Percentiles rank a stretch among this genome's conserved stretches.
phyloP scores from a whole-genome alignment of 2,888 invertebrate genomes.

The Temnothorax rugatulus region DNA sequence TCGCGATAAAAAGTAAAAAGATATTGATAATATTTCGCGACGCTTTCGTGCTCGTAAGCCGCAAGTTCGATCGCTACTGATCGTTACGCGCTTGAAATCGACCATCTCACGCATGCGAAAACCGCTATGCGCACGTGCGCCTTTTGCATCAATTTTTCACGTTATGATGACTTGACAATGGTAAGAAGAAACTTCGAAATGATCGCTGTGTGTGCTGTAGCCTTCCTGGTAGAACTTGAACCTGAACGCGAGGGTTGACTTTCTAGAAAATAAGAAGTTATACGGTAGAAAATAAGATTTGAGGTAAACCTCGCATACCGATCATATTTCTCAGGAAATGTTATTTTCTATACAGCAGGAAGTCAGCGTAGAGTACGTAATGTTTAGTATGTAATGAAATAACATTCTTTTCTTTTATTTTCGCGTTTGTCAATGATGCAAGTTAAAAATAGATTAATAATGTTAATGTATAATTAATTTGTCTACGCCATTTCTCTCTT shows the following conservation, averaged over 20 bases:
- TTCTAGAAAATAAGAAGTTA: background rate
- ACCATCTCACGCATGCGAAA: conserved; percentile 12
- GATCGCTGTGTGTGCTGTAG: background rate
- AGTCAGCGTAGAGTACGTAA: background rate
- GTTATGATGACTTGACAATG: background rate
- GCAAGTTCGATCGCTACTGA: background rate
- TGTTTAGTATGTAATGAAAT: background rate
- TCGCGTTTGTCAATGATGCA: background rate
- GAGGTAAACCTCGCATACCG: background rate
- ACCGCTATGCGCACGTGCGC: background rate
- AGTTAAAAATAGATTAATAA: no score
- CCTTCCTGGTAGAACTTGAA: conserved; percentile 23
- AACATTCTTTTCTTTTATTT: background rate
- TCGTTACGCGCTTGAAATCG: background rate
- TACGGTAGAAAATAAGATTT: background rate
- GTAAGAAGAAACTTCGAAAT: conserved; percentile 1
- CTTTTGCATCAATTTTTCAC: background rate
- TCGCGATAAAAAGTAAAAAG: background rate
- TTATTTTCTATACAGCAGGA: background rate
- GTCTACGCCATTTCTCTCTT: no score
- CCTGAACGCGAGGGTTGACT: conserved; percentile 8
- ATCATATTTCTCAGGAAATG: background rate
- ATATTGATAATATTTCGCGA: background rate
- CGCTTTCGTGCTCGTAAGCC: background rate
- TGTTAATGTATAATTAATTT: no score